Evolutionary conservation across 2,888 invertebrate genomes (phyloP), one percentile per base, ranked within the genome.

Genomic region (Ormyrus pomaceus): DNA sequence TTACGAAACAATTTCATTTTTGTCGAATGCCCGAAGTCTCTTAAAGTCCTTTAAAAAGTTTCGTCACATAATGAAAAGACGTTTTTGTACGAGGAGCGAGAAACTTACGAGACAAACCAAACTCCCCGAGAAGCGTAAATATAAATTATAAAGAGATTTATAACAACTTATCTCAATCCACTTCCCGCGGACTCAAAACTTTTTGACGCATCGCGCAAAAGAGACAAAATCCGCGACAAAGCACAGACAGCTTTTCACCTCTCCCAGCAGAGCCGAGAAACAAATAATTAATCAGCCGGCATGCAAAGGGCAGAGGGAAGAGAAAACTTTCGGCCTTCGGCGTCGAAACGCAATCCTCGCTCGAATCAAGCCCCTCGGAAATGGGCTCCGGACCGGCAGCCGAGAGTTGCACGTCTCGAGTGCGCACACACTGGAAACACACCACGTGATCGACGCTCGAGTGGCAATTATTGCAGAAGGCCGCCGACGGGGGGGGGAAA

Each of bases 401-500:
- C 34, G 34, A 34, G 34, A 34, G 34, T 1, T 3, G 34, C 0
- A 34, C 34, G 51, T n/a, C 9, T 64, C 51, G 8, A 51, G 51
- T 10, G 66, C 11, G 48, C 13, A 65, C 53, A 6, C 19, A 19
- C 13, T 46, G 45, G 53, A 48, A 53, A n/a, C 46, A 4, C 3
- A 1, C 58, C 48, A 13, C 56, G 62, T 50, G 62, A 62, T 62
- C 64, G 34, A 34, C 34, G n/a, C 50, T 50, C 48, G 56, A 70
- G 69, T 70, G 69, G 69, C 69, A 77, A 77, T 77, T 77, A 70
- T 70, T 34, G 66, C 51, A 50, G 34, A 58, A 58, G 11, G 64
- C 13, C 48, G 50, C 58, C 45, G 51, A 5, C 50, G 66, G 50
- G 51, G 46, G 56, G 46, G 8, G 48, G 10, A 2, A 34, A 2